Evolutionary conservation across 2,797 vertebrate genomes (phyloP).

Genomic region (Ctenosaura bakeri): DNA sequence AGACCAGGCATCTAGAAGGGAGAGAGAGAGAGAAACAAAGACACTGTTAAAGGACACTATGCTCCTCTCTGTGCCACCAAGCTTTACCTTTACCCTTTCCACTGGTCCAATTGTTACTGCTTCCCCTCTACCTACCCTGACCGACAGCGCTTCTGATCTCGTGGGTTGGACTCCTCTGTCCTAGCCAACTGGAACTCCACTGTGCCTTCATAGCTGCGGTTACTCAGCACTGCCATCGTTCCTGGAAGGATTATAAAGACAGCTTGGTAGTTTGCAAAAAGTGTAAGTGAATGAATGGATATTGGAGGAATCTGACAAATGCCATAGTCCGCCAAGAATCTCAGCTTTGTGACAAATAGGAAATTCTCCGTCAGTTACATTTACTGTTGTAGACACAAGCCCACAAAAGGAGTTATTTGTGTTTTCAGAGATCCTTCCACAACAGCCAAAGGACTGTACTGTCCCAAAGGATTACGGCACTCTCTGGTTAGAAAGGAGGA

Average conservation of each 20-base stretch:
- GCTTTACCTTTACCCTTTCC: background rate
- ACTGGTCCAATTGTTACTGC: background rate
- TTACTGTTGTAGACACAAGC: background rate
- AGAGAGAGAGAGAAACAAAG: background rate
- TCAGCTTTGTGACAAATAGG: background rate
- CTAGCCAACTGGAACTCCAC: slow-evolving; percentile 86
- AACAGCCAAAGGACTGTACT: background rate
- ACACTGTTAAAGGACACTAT: background rate
- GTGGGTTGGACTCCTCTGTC: slow-evolving; percentile 80
- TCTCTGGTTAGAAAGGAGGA: background rate
- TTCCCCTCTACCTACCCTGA: slow-evolving; percentile 4
- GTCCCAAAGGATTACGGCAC: no score
- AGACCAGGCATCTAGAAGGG: slow-evolving; percentile 83
- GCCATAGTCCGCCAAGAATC: background rate
- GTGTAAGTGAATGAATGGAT: background rate
- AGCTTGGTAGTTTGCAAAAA: background rate
- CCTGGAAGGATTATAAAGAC: slow-evolving; percentile 70
- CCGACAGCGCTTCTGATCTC: slow-evolving; percentile 87
- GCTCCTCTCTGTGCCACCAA: background rate
- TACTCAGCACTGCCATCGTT: slow-evolving; percentile 83
- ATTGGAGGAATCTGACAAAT: background rate
- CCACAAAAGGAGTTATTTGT: background rate
- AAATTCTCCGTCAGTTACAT: background rate
- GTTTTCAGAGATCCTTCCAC: background rate
- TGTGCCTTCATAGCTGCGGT: slow-evolving; percentile 85